phyloP scores from a whole-genome alignment of 2,113 vertebrate genomes.

The Eolophus roseicapilla region DNA sequence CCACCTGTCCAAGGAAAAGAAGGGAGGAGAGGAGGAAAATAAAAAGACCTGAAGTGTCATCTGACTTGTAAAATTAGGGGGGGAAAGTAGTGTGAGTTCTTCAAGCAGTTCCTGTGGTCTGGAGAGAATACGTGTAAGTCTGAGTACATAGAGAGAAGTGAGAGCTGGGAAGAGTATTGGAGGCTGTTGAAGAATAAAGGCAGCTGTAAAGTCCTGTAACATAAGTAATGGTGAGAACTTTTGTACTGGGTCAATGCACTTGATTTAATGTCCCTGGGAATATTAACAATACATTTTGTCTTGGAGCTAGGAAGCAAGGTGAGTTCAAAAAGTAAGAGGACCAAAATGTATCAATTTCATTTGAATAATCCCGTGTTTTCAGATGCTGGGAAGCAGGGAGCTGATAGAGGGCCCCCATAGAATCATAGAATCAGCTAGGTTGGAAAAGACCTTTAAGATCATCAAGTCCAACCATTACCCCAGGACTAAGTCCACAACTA shows the following conservation, averaged over 20 bases:
- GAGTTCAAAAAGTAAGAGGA: neutral
- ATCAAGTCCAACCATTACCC: no score
- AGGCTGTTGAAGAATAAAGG: neutral
- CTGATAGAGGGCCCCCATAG: neutral
- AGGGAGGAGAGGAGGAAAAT: neutral
- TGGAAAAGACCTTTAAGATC: no score
- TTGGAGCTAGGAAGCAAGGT: neutral
- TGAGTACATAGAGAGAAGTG: neutral
- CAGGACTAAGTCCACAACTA: no score
- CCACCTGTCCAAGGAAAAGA: neutral
- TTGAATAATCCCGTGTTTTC: neutral
- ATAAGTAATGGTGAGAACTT: neutral
- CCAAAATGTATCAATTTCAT: neutral
- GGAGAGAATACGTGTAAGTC: neutral
- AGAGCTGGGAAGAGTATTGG: neutral
- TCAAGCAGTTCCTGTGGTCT: neutral
- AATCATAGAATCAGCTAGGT: no score
- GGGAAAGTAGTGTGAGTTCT: neutral
- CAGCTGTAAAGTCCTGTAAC: neutral
- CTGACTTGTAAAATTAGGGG: neutral
- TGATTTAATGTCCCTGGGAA: neutral
- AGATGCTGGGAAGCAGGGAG: neutral
- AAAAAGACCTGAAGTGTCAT: neutral
- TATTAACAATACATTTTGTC: neutral
- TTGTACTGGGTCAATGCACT: neutral